phyloP scores from a whole-genome alignment of 2,888 invertebrate species.

The Drosophila pseudotalamancana region DNA sequence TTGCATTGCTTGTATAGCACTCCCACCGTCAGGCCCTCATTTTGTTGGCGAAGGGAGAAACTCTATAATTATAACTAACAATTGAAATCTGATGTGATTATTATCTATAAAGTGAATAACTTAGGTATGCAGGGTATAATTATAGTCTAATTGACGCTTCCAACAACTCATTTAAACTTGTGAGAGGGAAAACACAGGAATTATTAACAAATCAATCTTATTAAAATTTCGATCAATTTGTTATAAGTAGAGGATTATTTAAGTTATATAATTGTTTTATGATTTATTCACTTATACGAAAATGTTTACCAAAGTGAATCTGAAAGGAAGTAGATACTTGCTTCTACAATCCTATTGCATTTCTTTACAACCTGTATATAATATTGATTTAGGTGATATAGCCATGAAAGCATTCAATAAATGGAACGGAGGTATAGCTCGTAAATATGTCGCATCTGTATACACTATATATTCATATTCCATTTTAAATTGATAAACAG shows the following conservation, averaged over 20 bases:
- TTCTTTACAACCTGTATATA: background rate
- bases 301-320: background rate
- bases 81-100: constrained; percentile 9
- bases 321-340: background rate
- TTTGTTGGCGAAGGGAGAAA: background rate
- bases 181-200: constrained; percentile 1
- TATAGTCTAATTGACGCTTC: constrained; percentile 17
- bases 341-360: background rate
- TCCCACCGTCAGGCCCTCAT: background rate
- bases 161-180: constrained; percentile 1
- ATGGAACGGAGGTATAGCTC: too few relatives aligned
- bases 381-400: background rate
- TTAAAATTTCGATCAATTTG: too few relatives aligned
- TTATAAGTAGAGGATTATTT: too few relatives aligned
- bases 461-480: constrained; percentile 6
- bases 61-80: constrained; percentile 12
- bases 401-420: background rate
- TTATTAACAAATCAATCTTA: constrained; percentile 8
- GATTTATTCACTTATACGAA: background rate
- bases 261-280: too few relatives aligned
- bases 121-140: constrained; percentile 10
- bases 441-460: background rate
- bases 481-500: constrained; percentile 50
- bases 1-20: background rate
- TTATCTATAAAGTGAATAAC: constrained; percentile 5